These are phyloP conservation scores for Campoletis sonorensis DNA, from an alignment of 1,140 invertebrate species.

Conservation along the genomic window DNA sequence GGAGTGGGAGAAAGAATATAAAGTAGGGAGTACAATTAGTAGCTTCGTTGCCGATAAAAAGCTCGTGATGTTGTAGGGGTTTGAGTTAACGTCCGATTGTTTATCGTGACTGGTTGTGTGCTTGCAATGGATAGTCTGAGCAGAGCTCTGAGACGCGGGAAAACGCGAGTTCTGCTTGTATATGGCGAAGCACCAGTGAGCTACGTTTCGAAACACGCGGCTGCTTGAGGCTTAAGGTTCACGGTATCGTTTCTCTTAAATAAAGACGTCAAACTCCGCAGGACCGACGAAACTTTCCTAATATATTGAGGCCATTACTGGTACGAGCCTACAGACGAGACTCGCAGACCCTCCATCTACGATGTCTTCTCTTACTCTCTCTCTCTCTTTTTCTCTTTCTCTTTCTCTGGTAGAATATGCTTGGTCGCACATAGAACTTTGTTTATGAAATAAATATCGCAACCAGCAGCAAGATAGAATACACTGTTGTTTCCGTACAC, in stretches of 20 bases:
- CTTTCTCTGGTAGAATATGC: background rate
- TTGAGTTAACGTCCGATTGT: conserved; percentile 38
- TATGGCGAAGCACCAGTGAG: background rate
- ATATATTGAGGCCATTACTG: conserved; percentile 70
- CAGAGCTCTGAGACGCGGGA: background rate
- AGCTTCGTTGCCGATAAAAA: conserved; percentile 30
- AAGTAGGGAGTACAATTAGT: conserved; percentile 19
- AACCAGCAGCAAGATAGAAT: conserved; percentile 11
- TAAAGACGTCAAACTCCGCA: conserved; percentile 70
- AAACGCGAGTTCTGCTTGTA: conserved; percentile 20
- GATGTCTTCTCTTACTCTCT: conserved; percentile 23
- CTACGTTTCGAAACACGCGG: conserved; percentile 11
- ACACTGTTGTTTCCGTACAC: background rate
- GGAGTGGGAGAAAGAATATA: background rate
- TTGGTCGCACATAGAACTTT: conserved; percentile 66
- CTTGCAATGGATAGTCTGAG: conserved; percentile 55
- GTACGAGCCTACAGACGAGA: conserved; percentile 67
- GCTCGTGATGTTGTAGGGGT: conserved; percentile 6
- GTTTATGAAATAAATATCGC: conserved; percentile 72
- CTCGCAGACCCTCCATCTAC: conserved; percentile 47
- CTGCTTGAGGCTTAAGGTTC: conserved; percentile 54
- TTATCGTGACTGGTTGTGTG: conserved; percentile 54
- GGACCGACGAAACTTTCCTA: conserved; percentile 69
- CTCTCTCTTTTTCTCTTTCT: background rate
- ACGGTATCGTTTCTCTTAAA: conserved; percentile 54